Percentiles rank a stretch among this genome's conserved stretches.
Evolutionary conservation across 2,113 vertebrate genomes (phyloP).

Genomic region (Pelodiscus sinensis): DNA sequence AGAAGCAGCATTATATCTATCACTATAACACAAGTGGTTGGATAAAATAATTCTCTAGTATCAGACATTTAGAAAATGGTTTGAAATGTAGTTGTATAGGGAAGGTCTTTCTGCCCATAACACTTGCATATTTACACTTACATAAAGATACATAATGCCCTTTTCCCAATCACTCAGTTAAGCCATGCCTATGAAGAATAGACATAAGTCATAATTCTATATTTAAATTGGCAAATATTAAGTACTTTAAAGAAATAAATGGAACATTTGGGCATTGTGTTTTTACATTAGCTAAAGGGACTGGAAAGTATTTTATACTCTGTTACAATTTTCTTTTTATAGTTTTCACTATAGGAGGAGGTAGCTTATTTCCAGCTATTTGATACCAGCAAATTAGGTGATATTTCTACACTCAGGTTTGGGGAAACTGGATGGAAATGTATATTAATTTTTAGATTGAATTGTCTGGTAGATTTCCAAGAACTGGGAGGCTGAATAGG

Average conservation of each 20-base stretch:
- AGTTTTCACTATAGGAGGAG: fast-evolving
- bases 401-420: background rate
- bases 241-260: background rate
- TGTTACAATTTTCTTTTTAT: background rate
- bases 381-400: background rate
- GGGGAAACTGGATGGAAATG: background rate
- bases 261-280: background rate
- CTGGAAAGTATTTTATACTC: background rate
- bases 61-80: background rate
- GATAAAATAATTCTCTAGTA: background rate
- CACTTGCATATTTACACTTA: background rate
- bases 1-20: background rate
- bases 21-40: background rate
- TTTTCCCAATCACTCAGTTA: background rate
- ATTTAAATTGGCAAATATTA: background rate
- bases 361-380: background rate
- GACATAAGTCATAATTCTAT: background rate
- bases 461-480: background rate
- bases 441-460: background rate
- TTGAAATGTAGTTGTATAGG: background rate
- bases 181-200: background rate
- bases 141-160: background rate
- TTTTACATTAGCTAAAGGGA: background rate
- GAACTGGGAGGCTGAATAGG: background rate
- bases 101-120: background rate